Evolutionary conservation across 2,888 invertebrate species (phyloP).

Genomic region (Frankliniella fusca): DNA sequence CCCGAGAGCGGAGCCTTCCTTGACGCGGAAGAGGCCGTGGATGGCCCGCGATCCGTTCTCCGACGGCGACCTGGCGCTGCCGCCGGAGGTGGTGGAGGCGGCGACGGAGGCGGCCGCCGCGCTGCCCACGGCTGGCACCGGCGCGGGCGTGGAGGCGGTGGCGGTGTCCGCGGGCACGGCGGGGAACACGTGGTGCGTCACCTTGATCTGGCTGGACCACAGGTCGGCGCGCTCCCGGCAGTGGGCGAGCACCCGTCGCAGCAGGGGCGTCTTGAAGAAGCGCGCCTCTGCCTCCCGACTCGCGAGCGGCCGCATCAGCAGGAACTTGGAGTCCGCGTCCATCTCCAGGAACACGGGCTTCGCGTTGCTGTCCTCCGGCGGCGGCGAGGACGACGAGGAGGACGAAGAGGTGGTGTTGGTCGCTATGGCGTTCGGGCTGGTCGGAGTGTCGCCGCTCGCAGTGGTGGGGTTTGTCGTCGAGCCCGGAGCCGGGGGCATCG

Average conservation of each 20-base stretch:
- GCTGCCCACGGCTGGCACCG: not conserved
- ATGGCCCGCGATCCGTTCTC: not conserved
- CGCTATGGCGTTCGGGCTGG: not conserved
- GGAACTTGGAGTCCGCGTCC: constrained; percentile 45
- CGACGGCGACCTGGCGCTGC: constrained; percentile 11
- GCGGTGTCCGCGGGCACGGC: constrained; percentile 35
- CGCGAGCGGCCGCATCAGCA: constrained; percentile 43
- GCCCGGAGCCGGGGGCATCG: not conserved
- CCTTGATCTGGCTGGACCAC: constrained; percentile 45
- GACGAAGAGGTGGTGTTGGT: not conserved
- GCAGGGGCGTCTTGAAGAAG: constrained; percentile 43
- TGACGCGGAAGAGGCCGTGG: not conserved
- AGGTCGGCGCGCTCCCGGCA: constrained; percentile 44
- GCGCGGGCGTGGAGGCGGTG: not conserved
- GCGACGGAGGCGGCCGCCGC: not conserved
- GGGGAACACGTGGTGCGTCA: constrained; percentile 37
- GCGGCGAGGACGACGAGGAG: not conserved
- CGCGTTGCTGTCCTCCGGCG: not conserved
- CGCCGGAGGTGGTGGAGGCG: not conserved
- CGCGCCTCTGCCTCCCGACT: constrained; percentile 40
- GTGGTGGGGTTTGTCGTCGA: not conserved
- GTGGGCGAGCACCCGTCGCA: constrained; percentile 43
- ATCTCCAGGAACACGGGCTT: constrained; percentile 45
- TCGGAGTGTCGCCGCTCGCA: not conserved
- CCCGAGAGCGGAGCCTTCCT: not conserved